These are phyloP conservation scores for Melanotaenia parkinsoni DNA, from an alignment of 2,797 vertebrate genomes.

Conservation along the genomic window DNA sequence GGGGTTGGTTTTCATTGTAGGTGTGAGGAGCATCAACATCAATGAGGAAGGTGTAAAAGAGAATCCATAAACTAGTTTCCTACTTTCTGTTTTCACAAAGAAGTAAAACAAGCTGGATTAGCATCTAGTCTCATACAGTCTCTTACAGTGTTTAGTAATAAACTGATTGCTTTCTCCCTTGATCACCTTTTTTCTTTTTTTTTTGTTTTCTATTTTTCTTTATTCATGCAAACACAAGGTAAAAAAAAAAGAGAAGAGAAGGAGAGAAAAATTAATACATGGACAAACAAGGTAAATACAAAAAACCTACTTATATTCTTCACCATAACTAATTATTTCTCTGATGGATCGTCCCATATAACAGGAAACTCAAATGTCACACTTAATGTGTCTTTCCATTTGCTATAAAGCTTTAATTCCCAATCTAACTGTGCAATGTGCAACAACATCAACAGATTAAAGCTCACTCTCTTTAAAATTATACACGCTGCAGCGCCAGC, in stretches of 20 bases:
- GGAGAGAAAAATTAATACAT: too few species aligned
- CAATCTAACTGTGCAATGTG: constrained; percentile 23
- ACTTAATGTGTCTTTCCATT: neutral
- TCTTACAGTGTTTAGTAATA: neutral
- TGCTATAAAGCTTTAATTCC: constrained; percentile 26
- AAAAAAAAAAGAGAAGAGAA: too few species aligned
- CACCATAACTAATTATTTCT: too few species aligned
- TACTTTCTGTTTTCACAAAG: neutral
- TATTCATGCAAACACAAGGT: too few species aligned
- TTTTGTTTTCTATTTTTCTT: too few species aligned
- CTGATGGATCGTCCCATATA: neutral
- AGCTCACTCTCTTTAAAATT: constrained; percentile 7
- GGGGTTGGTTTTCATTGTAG: neutral
- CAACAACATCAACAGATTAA: constrained; percentile 41
- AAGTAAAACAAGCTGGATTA: too few species aligned
- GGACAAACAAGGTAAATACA: too few species aligned
- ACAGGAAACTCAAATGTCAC: constrained; percentile 3
- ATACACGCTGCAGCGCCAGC: neutral
- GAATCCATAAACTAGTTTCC: neutral
- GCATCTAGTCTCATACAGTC: neutral
- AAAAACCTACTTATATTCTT: too few species aligned
- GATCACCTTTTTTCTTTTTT: too few species aligned
- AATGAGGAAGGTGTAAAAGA: neutral
- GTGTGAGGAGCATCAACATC: neutral
- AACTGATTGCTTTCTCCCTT: too few species aligned